Percentiles rank a stretch among this genome's conserved stretches.
These are phyloP conservation scores for Mormoops blainvillei DNA, from an alignment of 2,113 vertebrate species.

Conservation along the genomic window DNA sequence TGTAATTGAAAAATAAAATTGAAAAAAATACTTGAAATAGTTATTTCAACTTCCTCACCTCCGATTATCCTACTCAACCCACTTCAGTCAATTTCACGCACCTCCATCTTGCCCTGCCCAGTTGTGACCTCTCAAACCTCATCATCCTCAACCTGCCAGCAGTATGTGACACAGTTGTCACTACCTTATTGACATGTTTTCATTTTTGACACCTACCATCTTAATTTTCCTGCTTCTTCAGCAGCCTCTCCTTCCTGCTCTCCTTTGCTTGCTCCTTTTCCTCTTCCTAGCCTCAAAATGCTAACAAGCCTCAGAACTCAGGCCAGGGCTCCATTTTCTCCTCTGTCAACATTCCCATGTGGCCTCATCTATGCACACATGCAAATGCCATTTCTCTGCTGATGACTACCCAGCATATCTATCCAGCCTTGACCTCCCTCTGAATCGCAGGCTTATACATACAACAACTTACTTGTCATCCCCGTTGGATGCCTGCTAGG, in stretches of 20 bases:
- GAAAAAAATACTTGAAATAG: not conserved
- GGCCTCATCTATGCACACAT: not conserved
- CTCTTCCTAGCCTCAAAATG: not conserved
- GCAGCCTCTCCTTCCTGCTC: not conserved
- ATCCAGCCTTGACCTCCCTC: not conserved
- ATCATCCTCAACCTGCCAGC: not conserved
- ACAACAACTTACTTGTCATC: not conserved
- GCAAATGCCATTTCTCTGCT: not conserved
- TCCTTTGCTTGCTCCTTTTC: not conserved
- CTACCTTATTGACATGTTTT: not conserved
- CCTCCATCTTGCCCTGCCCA: not conserved
- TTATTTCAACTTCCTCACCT: not conserved
- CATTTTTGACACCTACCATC: not conserved
- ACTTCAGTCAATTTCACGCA: not conserved
- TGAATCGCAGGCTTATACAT: not conserved
- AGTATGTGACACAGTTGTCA: not conserved
- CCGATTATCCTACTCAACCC: not conserved
- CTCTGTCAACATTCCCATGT: not conserved
- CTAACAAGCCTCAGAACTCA: too few relatives aligned
- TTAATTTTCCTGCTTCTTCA: not conserved
- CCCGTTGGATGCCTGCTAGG: not conserved
- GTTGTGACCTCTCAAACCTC: not conserved
- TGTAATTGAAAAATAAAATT: not conserved
- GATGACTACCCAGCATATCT: not conserved
- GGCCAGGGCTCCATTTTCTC: not conserved